phyloP scores from a whole-genome alignment of 2,888 invertebrate genomes.

The Punctoribates punctum region DNA sequence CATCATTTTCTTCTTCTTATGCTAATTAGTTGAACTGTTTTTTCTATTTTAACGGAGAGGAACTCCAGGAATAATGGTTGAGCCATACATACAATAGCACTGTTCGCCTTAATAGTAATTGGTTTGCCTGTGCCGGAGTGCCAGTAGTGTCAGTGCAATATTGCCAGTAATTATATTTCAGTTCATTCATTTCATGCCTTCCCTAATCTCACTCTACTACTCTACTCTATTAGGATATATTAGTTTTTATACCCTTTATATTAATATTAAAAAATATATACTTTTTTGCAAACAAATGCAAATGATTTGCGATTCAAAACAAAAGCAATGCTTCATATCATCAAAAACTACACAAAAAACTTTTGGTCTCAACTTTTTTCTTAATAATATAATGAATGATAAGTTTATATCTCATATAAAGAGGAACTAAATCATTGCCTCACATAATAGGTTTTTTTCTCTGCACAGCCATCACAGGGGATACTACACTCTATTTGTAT shows the following conservation, averaged over 20 bases:
- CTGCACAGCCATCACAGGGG: neutral
- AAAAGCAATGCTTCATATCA: slow-evolving; percentile 8
- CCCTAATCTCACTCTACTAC: neutral
- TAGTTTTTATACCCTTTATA: neutral
- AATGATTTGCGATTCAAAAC: slow-evolving; percentile 24
- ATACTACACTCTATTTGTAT: neutral
- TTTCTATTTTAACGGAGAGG: neutral
- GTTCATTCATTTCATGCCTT: slow-evolving; percentile 27
- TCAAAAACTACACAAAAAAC: neutral
- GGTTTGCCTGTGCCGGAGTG: neutral
- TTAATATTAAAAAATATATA: neutral
- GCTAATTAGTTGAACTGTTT: slow-evolving; percentile 42
- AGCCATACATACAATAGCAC: slow-evolving; percentile 19
- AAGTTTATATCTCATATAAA: no score
- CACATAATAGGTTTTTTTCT: neutral
- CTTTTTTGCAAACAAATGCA: slow-evolving; percentile 32
- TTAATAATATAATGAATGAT: slow-evolving; percentile 23
- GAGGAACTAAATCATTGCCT: slow-evolving; percentile 5
- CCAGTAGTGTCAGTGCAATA: neutral
- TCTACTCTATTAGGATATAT: neutral
- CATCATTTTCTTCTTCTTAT: slow-evolving; percentile 24
- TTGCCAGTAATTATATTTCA: slow-evolving; percentile 29
- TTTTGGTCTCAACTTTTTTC: slow-evolving; percentile 12
- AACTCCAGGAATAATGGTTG: neutral
- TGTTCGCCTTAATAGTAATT: slow-evolving; percentile 22